Conservation (phyloP, 2,888 invertebrate species). For the Ectropis crepuscularia region DNA sequence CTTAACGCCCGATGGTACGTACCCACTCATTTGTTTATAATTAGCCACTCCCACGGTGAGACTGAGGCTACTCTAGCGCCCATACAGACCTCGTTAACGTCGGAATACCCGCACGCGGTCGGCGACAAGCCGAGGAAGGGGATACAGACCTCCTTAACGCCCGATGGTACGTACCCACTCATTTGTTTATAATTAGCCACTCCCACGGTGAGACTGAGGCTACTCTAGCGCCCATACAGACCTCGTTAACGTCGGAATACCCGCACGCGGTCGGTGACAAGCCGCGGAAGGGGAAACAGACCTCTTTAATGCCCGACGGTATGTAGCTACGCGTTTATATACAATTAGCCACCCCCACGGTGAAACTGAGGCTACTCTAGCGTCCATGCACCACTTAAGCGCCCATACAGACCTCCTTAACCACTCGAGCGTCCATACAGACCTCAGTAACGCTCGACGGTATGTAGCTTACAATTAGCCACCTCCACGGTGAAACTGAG, state of each 20-base stretch:
- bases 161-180: conserved; percentile 89
- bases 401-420: too few relatives aligned
- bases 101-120: conserved; percentile 50
- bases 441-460: conserved; percentile 93
- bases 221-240: too few relatives aligned
- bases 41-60: neutral
- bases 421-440: conserved; percentile 86
- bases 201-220: neutral
- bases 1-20: conserved; percentile 89
- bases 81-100: too few relatives aligned
- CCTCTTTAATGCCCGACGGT: conserved; percentile 65
- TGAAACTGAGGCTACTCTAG: too few relatives aligned
- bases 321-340: too few relatives aligned
- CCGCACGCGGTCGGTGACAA: conserved; percentile 56
- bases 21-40: conserved; percentile 15
- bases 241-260: conserved; percentile 51
- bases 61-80: too few relatives aligned
- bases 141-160: conserved; percentile 92
- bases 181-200: neutral
- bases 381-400: too few relatives aligned
- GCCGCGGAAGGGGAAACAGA: conserved; percentile 90
- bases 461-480: conserved; percentile 48
- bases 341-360: too few relatives aligned
- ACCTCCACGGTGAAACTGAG: neutral
- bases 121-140: conserved; percentile 78